A percentile compares a stretch with the other conserved stretches of the same genome.
phyloP scores from a whole-genome alignment of 2,797 vertebrate species.

The Prunella strophiata region DNA sequence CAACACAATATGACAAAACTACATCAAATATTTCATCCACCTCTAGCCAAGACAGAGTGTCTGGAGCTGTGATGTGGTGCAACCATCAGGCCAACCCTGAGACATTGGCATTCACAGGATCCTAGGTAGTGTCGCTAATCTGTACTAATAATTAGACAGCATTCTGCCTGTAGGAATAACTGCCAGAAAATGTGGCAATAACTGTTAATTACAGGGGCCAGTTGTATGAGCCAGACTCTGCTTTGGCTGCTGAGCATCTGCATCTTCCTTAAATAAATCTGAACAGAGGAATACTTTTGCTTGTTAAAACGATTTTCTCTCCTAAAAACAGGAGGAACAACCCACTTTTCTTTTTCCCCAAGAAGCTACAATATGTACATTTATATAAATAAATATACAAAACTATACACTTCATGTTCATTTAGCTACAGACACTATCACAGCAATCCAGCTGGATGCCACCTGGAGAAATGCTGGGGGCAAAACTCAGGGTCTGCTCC shows the following conservation, averaged over 20 bases:
- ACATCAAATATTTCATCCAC: neutral
- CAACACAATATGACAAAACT: neutral
- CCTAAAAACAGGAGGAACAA: neutral
- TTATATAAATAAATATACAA: neutral
- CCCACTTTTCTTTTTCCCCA: neutral
- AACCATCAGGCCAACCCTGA: accelerated
- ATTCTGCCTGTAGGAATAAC: neutral
- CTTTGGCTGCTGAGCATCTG: neutral
- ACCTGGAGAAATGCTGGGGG: neutral
- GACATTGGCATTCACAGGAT: neutral
- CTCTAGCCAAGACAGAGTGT: neutral
- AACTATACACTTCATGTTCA: neutral
- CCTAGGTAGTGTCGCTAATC: neutral
- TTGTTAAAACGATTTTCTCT: neutral
- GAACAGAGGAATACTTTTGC: neutral
- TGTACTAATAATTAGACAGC: neutral
- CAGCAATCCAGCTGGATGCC: neutral
- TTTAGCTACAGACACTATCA: neutral
- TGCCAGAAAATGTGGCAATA: neutral
- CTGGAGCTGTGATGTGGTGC: neutral
- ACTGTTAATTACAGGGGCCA: neutral
- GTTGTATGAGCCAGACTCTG: neutral
- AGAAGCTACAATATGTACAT: neutral
- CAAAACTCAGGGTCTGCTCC: neutral
- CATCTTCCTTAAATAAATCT: neutral